Evolutionary conservation across 2,113 vertebrate species (phyloP), one percentile per base, ranked within the genome.

Genomic region (Holacanthus passer): DNA sequence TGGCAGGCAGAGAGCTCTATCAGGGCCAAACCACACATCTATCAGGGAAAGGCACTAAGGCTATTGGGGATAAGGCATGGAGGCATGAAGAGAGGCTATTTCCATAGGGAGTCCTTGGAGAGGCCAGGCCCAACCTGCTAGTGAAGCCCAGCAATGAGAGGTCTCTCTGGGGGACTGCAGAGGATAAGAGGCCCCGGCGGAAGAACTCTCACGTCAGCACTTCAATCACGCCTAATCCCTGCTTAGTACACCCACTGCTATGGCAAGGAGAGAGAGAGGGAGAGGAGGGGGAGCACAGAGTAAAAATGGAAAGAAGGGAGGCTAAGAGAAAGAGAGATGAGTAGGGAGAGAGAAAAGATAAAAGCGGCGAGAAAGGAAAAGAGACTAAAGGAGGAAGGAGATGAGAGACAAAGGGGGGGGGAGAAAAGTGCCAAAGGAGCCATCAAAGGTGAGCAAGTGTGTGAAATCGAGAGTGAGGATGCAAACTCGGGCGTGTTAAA

Each of bases 201-300:
- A 92, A 93, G 91, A 93, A 93, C 90, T 91, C 87, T 91, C 91
- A 90, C 81, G 87, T 93, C 94, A 94, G 89, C 93, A 91, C 92
- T 95, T 94, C 93, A 95, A 94, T 94, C 94, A 92, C 56, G 82
- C 88, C 91, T 95, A 95, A 95, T 95, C 93, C 94, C 92, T 86
- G 89, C 93, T 95, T 95, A 95, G 89, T 93, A 92, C 92, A 90
- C 93, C 90, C 89, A 93, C 92, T 87, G 89, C 84, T 88, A 86
- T 86, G 87, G 90, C 84, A 81, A 84, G 83, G 80, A 87, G 86
- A 81, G 85, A 73, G 81, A 20, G 74, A 65, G 79, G 16, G 58
- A 50, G 29, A 50, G 63, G 17, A 13, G 35, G 41, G 53, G 66
- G 24, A 17, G 50, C 58, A 71, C 8, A 1, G 77, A 17, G 81